phyloP scores from a whole-genome alignment of 2,113 vertebrate species.

The Forbesichthys agassizii region DNA sequence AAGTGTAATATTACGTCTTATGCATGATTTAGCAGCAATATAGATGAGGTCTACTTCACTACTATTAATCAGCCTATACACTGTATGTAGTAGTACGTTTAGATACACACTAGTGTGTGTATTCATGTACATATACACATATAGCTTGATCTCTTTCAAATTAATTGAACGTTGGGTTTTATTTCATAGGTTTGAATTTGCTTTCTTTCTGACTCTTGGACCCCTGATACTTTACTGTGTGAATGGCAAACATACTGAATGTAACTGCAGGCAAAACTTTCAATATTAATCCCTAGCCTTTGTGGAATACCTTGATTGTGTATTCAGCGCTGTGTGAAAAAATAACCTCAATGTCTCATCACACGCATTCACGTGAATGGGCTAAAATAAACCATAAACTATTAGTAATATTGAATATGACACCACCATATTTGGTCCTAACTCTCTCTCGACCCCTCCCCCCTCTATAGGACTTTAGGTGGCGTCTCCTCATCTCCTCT shows the following conservation, averaged over 20 bases:
- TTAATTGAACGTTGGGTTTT: too few species aligned
- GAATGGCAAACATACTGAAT: neutral
- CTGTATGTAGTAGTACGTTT: too few species aligned
- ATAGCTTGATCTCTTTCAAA: too few species aligned
- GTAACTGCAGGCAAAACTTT: neutral
- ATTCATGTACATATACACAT: too few species aligned
- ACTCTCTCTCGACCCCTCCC: conserved; percentile 3
- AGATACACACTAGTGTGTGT: too few species aligned
- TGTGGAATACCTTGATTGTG: neutral
- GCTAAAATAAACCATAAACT: neutral
- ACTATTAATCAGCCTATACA: neutral
- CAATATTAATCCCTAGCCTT: neutral
- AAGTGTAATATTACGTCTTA: neutral
- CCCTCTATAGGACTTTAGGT: conserved; percentile 81
- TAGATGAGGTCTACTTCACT: neutral
- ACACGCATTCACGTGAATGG: too few species aligned
- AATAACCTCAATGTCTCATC: too few species aligned
- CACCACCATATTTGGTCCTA: neutral
- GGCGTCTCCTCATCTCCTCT: conserved; percentile 72
- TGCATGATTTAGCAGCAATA: neutral
- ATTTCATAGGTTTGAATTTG: too few species aligned
- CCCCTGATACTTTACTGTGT: too few species aligned
- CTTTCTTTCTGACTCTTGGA: too few species aligned
- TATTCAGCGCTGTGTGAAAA: neutral
- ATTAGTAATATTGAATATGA: neutral